These are phyloP conservation scores for Saccostrea glomerata DNA, from an alignment of 1,140 invertebrate species.

Conservation along the genomic window DNA sequence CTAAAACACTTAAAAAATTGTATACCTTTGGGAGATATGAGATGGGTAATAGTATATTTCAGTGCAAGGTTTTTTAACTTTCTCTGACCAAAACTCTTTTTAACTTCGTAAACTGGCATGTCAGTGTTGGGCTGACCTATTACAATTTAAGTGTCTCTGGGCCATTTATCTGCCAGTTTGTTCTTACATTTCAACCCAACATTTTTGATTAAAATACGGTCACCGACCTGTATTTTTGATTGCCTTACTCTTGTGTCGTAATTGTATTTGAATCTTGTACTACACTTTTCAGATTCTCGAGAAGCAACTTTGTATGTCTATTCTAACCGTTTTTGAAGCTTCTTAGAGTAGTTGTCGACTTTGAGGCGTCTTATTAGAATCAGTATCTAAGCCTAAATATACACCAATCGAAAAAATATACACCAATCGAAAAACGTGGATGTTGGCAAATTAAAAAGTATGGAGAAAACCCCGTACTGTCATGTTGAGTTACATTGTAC, in stretches of 20 bases:
- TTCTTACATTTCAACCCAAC: too few species aligned
- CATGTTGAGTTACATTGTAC: constrained; percentile 58
- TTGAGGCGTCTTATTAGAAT: not conserved
- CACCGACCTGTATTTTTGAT: not conserved
- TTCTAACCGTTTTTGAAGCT: constrained; percentile 40
- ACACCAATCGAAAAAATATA: too few species aligned
- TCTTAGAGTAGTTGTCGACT: not conserved
- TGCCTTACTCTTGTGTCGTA: constrained; percentile 38
- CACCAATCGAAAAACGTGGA: constrained; percentile 55
- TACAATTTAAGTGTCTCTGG: too few species aligned
- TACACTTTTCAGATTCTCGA: constrained; percentile 1
- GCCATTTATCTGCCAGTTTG: too few species aligned
- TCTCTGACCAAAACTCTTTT: too few species aligned
- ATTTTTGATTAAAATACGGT: too few species aligned
- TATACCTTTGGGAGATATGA: not conserved
- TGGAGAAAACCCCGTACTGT: constrained; percentile 55
- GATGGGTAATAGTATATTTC: constrained; percentile 47
- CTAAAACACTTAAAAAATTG: too few species aligned
- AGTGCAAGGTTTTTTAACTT: constrained; percentile 16
- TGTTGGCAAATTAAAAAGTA: constrained; percentile 57
- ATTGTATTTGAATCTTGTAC: not conserved
- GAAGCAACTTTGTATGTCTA: constrained; percentile 41
- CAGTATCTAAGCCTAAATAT: constrained; percentile 1
- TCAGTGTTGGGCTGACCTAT: too few species aligned
- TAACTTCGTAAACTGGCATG: too few species aligned